Evolutionary conservation across 2,888 invertebrate genomes (phyloP), one percentile per base, ranked within the genome.

Genomic region (Aphelenchoides bicaudatus): DNA sequence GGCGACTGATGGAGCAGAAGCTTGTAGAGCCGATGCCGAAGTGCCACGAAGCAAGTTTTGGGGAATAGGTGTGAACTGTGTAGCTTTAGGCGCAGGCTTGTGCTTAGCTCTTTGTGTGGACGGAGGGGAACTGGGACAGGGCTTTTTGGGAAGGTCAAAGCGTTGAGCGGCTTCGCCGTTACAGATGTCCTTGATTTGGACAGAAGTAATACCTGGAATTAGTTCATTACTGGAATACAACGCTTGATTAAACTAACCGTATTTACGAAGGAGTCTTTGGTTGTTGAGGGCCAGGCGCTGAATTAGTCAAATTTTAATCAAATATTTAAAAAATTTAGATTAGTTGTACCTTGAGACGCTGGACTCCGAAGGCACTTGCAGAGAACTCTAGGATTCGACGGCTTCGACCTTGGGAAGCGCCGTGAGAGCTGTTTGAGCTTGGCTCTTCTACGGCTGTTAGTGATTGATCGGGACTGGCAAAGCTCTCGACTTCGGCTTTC

Each of bases 401-500:
- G 23, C 43, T 43, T 6, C 43, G 43, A 43, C 21, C 23, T 6
- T 19, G 8, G 10, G 43, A 43, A n/a, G 21, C 16, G 23, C 43
- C 43, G 43, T 43, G 43, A 19, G 43, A 43, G 43, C 43, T 43
- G 43, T 6, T 43, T 25, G 43, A 10, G 23, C 43, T 43, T 19
- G 8, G 8, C 16, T 25, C 43, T n/a, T 19, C 43, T 21, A 19
- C 25, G 43, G 43, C 25, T 34, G 34, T 34, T 6, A 25, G 43
- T 8, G 43, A 19, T 6, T 19, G 6, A n/a, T 19, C 25, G 21
- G 43, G 25, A n/a, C 21, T 43, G 43, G 43, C 43, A 6, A 25
- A 43, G 43, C 10, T 25, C 21, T 21, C 21, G 6, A n/a, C 23
- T n/a, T 19, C 16, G n/a, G n/a, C n/a, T n/a, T n/a, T n/a, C 34